Percentiles rank a stretch among this genome's conserved stretches.
Conservation (phyloP, 2,797 vertebrate genomes). For the Psittacula derbiana region DNA sequence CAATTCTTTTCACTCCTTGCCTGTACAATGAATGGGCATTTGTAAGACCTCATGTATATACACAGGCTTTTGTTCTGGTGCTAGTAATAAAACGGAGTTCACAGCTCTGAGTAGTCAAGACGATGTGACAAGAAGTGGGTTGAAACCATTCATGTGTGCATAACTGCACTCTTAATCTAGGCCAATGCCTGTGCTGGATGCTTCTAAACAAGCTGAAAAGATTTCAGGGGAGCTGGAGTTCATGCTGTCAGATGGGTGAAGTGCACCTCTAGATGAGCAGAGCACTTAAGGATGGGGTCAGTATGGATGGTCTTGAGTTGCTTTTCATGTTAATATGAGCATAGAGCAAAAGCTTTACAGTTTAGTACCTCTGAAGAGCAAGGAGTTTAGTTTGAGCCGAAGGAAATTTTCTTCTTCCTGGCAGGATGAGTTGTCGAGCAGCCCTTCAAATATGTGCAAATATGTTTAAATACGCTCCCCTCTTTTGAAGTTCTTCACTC, state of each 20-base stretch:
- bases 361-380: background rate
- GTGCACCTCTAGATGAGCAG: background rate
- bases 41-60: background rate
- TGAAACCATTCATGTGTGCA: slow-evolving; percentile 12
- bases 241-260: background rate
- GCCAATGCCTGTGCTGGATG: background rate
- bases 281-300: background rate
- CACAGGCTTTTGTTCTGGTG: slow-evolving; percentile 22
- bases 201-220: slow-evolving; percentile 14
- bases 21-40: slow-evolving; percentile 29
- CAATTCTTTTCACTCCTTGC: slow-evolving; percentile 6
- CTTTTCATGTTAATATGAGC: background rate
- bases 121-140: background rate
- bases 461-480: background rate
- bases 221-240: slow-evolving; percentile 1
- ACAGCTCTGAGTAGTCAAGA: background rate
- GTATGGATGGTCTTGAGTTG: background rate
- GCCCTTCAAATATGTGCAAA: background rate
- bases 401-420: background rate
- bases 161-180: slow-evolving; percentile 31
- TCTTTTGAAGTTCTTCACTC: background rate
- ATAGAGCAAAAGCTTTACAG: background rate
- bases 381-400: background rate
- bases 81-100: slow-evolving; percentile 53
- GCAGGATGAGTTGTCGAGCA: background rate